These are phyloP conservation scores for Blastobasis adustella DNA, from an alignment of 2,888 invertebrate genomes.

Conservation along the genomic window DNA sequence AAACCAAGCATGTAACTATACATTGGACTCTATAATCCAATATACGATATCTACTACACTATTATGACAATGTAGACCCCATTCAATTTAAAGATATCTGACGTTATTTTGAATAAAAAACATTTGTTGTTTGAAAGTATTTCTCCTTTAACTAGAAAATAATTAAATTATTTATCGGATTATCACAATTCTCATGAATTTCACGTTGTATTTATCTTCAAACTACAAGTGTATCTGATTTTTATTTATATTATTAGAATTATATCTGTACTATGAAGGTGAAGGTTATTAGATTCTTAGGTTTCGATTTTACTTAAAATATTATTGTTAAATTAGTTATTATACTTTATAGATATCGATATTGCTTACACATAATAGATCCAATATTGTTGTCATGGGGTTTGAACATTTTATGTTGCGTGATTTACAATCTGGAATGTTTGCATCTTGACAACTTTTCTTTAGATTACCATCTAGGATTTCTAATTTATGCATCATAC, in stretches of 20 bases:
- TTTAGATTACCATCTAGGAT: slow-evolving; percentile 43
- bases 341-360: slow-evolving; percentile 36
- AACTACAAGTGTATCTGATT: slow-evolving; percentile 19
- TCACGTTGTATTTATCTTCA: slow-evolving; percentile 10
- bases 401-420: slow-evolving; percentile 67
- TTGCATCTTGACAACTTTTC: slow-evolving; percentile 75
- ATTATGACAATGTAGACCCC: too few species aligned
- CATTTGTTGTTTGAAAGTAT: slow-evolving; percentile 9
- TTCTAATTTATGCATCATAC: slow-evolving; percentile 50
- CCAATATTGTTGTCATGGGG: slow-evolving; percentile 63
- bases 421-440: slow-evolving; percentile 65
- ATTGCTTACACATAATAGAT: slow-evolving; percentile 42
- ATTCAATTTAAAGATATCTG: too few species aligned
- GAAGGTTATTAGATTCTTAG: slow-evolving; percentile 28
- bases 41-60: too few species aligned
- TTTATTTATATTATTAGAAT: background rate
- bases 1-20: too few species aligned
- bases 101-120: background rate
- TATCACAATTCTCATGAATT: slow-evolving; percentile 1
- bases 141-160: background rate
- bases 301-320: background rate
- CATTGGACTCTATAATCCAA: too few species aligned
- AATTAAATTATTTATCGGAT: background rate
- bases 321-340: slow-evolving; percentile 14
- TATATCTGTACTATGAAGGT: slow-evolving; percentile 24